A percentile compares a stretch with the other conserved stretches of the same genome.
Conservation (phyloP, 2,113 vertebrate species). For the Fulmarus glacialis region DNA sequence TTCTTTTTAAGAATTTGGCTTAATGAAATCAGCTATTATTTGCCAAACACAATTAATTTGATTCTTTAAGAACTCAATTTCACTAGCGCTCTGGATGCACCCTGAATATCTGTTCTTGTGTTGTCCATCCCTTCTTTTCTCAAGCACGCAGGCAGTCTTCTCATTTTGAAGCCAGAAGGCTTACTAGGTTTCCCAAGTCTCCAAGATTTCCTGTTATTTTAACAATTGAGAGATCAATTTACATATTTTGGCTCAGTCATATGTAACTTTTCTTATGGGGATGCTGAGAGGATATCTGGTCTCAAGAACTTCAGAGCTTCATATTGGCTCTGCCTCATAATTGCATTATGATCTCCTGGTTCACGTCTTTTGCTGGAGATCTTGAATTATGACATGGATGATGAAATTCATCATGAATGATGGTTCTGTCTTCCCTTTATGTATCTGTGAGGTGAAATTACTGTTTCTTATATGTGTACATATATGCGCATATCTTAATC, state of each 20-base stretch:
- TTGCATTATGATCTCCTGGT: background rate
- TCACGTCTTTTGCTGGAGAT: background rate
- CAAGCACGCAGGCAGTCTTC: background rate
- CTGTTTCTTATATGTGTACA: background rate
- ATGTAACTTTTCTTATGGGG: background rate
- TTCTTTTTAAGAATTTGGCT: background rate
- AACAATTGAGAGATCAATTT: background rate
- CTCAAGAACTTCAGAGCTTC: background rate
- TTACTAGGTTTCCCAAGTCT: background rate
- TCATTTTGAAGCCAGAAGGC: background rate
- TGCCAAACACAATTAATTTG: background rate
- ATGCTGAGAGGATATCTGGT: background rate
- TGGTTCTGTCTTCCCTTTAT: background rate
- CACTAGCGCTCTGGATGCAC: slow-evolving; percentile 57
- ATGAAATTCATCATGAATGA: background rate
- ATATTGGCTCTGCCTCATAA: background rate
- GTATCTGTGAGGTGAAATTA: background rate
- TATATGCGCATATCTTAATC: background rate
- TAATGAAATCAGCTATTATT: background rate
- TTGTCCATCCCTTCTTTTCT: background rate
- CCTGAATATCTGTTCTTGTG: slow-evolving; percentile 25
- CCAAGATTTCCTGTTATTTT: background rate
- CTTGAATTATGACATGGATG: background rate
- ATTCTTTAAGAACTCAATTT: background rate
- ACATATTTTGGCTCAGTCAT: background rate